phyloP scores from a whole-genome alignment of 2,888 invertebrate species.

The Chloroclysta siterata region DNA sequence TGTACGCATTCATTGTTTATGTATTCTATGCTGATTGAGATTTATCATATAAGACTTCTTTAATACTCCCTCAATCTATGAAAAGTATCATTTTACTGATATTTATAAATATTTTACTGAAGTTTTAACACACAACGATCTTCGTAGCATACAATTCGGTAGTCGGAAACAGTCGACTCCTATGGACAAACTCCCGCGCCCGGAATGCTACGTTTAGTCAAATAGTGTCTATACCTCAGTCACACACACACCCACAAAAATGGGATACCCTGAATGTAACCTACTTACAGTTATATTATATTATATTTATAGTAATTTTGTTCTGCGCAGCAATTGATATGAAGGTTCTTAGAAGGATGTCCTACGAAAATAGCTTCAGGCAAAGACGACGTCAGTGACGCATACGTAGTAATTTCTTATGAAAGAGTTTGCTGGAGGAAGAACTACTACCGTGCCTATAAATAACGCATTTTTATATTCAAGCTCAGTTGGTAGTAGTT shows the following conservation, averaged over 20 bases:
- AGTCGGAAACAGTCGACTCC: background rate
- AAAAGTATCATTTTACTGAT: too few relatives aligned
- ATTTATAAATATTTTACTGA: too few relatives aligned
- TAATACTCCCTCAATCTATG: too few relatives aligned
- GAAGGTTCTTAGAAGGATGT: slow-evolving; percentile 8
- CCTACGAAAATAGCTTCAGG: slow-evolving; percentile 18
- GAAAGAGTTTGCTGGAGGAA: too few relatives aligned
- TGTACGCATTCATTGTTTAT: too few relatives aligned
- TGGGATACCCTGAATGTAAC: slow-evolving; percentile 29
- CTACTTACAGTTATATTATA: slow-evolving; percentile 27
- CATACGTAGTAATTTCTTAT: background rate
- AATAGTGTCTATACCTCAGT: slow-evolving; percentile 47
- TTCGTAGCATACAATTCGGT: too few relatives aligned
- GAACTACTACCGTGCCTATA: too few relatives aligned
- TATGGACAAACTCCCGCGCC: slow-evolving; percentile 47
- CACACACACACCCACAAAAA: slow-evolving; percentile 26
- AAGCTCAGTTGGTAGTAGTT: too few relatives aligned
- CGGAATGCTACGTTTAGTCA: slow-evolving; percentile 59
- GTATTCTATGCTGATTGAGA: too few relatives aligned
- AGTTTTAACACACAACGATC: too few relatives aligned
- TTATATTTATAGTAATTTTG: slow-evolving; percentile 1
- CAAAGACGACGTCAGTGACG: background rate
- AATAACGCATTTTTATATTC: too few relatives aligned
- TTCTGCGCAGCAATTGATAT: slow-evolving; percentile 8
- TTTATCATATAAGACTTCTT: too few relatives aligned